phyloP scores from a whole-genome alignment of 2,888 invertebrate genomes.

The Caradrina kadenii region DNA sequence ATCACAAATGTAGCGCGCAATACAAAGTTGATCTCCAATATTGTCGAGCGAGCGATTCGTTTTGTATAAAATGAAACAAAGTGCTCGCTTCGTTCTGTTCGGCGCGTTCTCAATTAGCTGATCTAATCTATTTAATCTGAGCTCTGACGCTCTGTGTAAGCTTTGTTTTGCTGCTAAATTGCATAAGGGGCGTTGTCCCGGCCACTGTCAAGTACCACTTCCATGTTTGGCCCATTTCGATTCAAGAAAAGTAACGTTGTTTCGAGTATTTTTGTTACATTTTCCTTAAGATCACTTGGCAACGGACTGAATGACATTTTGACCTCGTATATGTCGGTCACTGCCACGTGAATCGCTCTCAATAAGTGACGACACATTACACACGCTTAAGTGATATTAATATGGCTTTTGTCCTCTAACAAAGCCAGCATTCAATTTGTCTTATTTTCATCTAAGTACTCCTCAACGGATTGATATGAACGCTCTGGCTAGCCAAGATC shows the following conservation, averaged over 20 bases:
- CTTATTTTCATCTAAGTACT: conserved; percentile 39
- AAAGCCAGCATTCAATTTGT: conserved; percentile 42
- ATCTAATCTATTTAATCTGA: conserved; percentile 49
- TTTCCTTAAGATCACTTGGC: conserved; percentile 7
- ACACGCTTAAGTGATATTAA: conserved; percentile 53
- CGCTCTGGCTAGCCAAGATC: conserved; percentile 4
- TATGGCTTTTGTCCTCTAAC: conserved; percentile 43
- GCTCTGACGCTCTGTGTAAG: conserved; percentile 13
- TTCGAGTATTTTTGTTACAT: background rate
- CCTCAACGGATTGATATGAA: conserved; percentile 43
- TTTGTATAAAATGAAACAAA: conserved; percentile 45
- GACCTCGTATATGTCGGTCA: conserved; percentile 14
- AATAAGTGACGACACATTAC: conserved; percentile 45
- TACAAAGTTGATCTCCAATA: conserved; percentile 39
- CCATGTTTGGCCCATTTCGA: background rate
- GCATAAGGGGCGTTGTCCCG: conserved; percentile 5
- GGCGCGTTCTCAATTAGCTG: conserved; percentile 44
- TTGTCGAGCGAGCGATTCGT: conserved; percentile 13
- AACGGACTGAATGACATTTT: conserved; percentile 4
- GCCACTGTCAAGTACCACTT: background rate
- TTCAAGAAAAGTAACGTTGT: background rate
- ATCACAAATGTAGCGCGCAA: conserved; percentile 40
- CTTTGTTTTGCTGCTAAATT: conserved; percentile 37
- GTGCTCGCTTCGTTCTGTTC: conserved; percentile 20
- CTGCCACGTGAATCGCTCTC: conserved; percentile 10